Evolutionary conservation across 2,888 invertebrate genomes (phyloP).

Genomic region (Leptinotarsa juncta): DNA sequence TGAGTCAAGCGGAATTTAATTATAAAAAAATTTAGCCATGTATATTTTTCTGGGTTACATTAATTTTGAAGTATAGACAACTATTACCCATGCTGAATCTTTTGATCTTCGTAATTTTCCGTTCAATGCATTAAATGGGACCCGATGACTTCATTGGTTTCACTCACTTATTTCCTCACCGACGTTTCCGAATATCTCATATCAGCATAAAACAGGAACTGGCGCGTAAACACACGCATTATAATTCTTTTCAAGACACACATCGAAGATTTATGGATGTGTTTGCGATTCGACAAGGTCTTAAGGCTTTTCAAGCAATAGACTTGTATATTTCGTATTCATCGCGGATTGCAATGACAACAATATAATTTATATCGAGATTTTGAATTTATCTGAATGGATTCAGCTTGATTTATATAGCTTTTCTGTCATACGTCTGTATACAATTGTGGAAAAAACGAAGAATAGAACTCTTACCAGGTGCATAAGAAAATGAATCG

Average conservation of each 20-base stretch:
- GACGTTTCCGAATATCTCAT: slow-evolving; percentile 2
- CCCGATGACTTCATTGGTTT: neutral
- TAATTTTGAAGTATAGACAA: too few relatives aligned
- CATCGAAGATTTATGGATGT: slow-evolving; percentile 52
- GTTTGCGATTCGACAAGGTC: slow-evolving; percentile 59
- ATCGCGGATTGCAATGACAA: slow-evolving; percentile 56
- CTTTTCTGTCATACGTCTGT: slow-evolving; percentile 30
- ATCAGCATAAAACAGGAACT: slow-evolving; percentile 28
- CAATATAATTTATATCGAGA: slow-evolving; percentile 59
- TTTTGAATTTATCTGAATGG: slow-evolving; percentile 56
- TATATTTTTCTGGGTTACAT: too few relatives aligned
- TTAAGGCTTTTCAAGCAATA: slow-evolving; percentile 56
- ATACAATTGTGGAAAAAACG: slow-evolving; percentile 12
- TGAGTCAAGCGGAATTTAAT: too few relatives aligned
- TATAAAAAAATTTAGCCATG: too few relatives aligned
- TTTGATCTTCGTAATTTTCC: too few relatives aligned
- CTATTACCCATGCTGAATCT: too few relatives aligned
- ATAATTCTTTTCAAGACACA: slow-evolving; percentile 49
- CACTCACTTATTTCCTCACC: slow-evolving; percentile 8
- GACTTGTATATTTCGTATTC: slow-evolving; percentile 55
- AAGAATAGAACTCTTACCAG: slow-evolving; percentile 12
- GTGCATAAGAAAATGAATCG: neutral
- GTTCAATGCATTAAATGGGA: neutral
- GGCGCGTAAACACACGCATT: slow-evolving; percentile 40
- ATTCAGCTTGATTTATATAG: slow-evolving; percentile 52